phyloP scores from a whole-genome alignment of 2,888 invertebrate genomes.

The Chironomus tentans region DNA sequence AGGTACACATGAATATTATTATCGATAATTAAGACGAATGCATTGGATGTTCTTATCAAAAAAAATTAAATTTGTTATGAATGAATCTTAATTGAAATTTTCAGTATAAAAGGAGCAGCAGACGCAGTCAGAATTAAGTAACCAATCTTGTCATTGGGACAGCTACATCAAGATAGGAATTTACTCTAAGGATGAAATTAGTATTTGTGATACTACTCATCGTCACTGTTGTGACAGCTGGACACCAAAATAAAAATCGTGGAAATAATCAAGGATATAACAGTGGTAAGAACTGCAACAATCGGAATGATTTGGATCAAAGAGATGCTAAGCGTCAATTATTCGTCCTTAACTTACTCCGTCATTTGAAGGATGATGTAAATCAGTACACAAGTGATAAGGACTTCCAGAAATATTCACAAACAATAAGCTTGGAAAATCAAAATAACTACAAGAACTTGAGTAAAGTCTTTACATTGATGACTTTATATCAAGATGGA shows the following conservation, averaged over 20 bases:
- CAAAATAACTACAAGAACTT: constrained; percentile 10
- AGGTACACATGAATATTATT: too few relatives aligned
- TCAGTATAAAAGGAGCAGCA: background rate
- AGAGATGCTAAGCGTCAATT: background rate
- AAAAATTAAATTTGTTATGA: too few relatives aligned
- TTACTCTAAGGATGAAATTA: background rate
- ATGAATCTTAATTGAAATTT: background rate
- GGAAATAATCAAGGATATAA: background rate
- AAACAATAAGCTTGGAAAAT: constrained; percentile 4
- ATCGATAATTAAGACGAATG: too few relatives aligned
- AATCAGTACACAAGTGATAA: background rate
- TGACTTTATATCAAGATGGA: background rate
- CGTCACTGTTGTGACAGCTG: background rate
- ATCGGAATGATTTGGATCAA: background rate
- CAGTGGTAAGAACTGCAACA: background rate
- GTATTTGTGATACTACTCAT: background rate
- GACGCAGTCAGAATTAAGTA: background rate
- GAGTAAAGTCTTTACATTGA: constrained; percentile 3
- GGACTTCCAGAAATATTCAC: background rate
- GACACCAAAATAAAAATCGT: background rate
- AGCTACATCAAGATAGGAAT: background rate
- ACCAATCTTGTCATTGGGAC: background rate
- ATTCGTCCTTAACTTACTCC: background rate
- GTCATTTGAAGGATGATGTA: background rate
- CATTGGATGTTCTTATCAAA: too few relatives aligned